These are phyloP conservation scores for Oligia strigilis DNA, from an alignment of 2,888 invertebrate genomes.

Conservation along the genomic window DNA sequence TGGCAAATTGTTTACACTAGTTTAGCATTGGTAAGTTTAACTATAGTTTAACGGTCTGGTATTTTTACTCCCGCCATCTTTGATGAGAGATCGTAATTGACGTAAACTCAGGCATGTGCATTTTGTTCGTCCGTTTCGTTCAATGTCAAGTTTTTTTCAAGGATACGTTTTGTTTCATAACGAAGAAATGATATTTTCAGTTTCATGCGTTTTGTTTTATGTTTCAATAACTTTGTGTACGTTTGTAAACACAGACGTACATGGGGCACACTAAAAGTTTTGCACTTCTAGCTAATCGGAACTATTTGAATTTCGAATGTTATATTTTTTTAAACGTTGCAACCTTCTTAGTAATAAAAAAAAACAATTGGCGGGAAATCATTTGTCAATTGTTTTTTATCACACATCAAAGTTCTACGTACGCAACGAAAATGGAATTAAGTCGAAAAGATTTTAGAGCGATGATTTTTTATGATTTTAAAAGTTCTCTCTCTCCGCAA, in stretches of 20 bases:
- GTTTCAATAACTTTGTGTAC: conserved; percentile 7
- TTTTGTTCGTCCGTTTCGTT: conserved; percentile 48
- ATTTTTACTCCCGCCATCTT: conserved; percentile 58
- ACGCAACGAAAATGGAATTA: no score
- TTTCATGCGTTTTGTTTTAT: conserved; percentile 30
- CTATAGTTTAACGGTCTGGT: conserved; percentile 48
- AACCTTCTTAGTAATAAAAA: no score
- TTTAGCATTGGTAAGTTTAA: conserved; percentile 48
- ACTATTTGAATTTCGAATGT: no score
- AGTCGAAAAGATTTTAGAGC: no score
- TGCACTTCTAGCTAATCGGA: no score
- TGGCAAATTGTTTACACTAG: conserved; percentile 31
- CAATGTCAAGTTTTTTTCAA: conserved; percentile 60
- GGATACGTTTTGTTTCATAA: conserved; percentile 44
- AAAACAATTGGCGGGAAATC: no score
- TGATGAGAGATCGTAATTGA: conserved; percentile 62
- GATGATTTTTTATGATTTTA: no score
- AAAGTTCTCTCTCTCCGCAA: no score
- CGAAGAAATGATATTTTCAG: conserved; percentile 37
- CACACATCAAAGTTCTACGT: no score
- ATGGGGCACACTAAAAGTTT: no score
- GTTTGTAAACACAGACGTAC: conserved; percentile 3
- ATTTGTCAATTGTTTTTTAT: no score
- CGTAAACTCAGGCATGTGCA: conserved; percentile 60
- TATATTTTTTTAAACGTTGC: no score